Evolutionary conservation across 2,888 invertebrate species (phyloP).

Genomic region (Drosophila prolongata): DNA sequence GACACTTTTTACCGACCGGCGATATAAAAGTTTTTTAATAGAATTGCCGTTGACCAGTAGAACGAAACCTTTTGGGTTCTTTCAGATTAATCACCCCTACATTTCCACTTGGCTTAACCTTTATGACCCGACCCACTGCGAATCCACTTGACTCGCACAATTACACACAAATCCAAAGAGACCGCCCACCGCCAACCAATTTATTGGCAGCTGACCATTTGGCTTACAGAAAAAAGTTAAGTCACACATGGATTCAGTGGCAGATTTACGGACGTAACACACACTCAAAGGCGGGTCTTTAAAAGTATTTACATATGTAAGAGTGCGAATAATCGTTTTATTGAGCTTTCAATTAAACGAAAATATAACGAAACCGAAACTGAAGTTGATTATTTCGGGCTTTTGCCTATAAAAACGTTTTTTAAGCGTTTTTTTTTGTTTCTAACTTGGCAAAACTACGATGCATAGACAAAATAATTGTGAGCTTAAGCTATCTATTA

Average conservation of each 20-base stretch:
- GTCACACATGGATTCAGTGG: conserved; percentile 60
- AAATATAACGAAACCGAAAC: no score
- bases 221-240: conserved; percentile 17
- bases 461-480: no score
- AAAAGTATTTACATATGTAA: background rate
- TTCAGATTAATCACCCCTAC: conserved; percentile 54
- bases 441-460: no score
- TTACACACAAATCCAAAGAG: conserved; percentile 11
- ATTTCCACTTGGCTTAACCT: conserved; percentile 58
- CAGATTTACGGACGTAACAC: conserved; percentile 56
- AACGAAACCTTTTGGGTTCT: conserved; percentile 23
- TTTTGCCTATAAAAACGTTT: no score
- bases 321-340: background rate
- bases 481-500: no score
- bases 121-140: conserved; percentile 29
- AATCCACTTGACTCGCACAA: conserved; percentile 30
- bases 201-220: conserved; percentile 67
- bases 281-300: background rate
- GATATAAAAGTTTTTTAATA: conserved; percentile 31
- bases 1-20: conserved; percentile 22
- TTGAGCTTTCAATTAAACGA: no score
- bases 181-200: conserved; percentile 54
- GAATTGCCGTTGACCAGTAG: conserved; percentile 18
- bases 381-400: no score
- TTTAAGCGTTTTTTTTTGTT: no score